These are phyloP conservation scores for Saccopteryx bilineata DNA, from an alignment of 2,113 vertebrate genomes.

Conservation along the genomic window DNA sequence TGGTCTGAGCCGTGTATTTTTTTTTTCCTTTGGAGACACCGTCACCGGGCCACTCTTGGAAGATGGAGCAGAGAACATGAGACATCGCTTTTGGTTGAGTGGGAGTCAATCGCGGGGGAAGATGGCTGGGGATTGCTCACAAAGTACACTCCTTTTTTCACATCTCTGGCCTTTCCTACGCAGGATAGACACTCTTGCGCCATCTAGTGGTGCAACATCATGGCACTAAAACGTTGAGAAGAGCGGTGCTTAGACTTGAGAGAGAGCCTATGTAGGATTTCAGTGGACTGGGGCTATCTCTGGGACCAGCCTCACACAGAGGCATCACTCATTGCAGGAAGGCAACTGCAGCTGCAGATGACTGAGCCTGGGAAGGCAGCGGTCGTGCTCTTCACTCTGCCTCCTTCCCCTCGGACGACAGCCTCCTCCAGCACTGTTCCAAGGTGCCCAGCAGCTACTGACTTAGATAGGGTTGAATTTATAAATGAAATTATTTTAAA, in stretches of 20 bases:
- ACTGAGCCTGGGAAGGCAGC: background rate
- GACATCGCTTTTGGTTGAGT: background rate
- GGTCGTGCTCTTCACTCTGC: background rate
- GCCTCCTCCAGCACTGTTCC: slow-evolving; percentile 23
- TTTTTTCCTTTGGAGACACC: background rate
- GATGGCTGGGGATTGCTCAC: slow-evolving; percentile 13
- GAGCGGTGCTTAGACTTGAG: background rate
- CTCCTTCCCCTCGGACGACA: background rate
- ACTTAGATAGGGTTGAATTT: background rate
- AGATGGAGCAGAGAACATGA: slow-evolving; percentile 58
- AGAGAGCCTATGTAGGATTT: background rate
- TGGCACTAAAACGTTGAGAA: background rate
- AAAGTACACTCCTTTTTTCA: background rate
- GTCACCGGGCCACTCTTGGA: background rate
- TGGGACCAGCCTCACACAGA: background rate
- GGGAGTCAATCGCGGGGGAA: slow-evolving; percentile 52
- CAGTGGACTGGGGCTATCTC: background rate
- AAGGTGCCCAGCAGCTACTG: background rate
- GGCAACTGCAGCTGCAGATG: background rate
- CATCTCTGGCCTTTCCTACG: background rate
- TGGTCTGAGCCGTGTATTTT: background rate
- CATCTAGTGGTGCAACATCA: slow-evolving; percentile 75
- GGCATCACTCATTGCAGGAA: background rate
- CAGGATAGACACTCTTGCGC: slow-evolving; percentile 69
- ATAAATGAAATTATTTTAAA: slow-evolving; percentile 22